Evolutionary conservation across 2,888 invertebrate species (phyloP).

Genomic region (Carabus problematicus): DNA sequence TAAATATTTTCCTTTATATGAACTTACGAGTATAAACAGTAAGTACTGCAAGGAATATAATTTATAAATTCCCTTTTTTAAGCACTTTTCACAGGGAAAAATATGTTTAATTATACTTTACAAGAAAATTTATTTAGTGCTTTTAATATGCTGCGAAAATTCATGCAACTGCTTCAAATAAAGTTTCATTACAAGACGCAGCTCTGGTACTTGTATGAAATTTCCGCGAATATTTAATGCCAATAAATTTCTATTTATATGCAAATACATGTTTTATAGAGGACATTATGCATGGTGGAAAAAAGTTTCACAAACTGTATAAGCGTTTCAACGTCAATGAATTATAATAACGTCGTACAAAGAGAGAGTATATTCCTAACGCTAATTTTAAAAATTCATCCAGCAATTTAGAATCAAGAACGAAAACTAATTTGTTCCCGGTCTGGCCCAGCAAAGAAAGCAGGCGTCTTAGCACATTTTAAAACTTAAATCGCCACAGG

Average conservation of each 20-base stretch:
- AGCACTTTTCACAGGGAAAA: too few species aligned
- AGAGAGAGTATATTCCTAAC: neutral
- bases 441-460: slow-evolving; percentile 16
- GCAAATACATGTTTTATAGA: slow-evolving; percentile 38
- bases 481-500: slow-evolving; percentile 28
- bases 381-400: neutral
- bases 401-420: slow-evolving; percentile 30
- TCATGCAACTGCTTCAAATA: slow-evolving; percentile 9
- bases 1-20: too few species aligned
- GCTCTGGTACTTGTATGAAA: slow-evolving; percentile 15
- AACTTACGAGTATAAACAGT: too few species aligned
- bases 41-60: too few species aligned
- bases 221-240: slow-evolving; percentile 29
- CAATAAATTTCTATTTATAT: slow-evolving; percentile 39
- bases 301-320: slow-evolving; percentile 23
- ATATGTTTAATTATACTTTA: too few species aligned
- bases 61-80: too few species aligned
- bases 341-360: slow-evolving; percentile 30
- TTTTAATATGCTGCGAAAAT: too few species aligned
- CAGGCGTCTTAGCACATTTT: slow-evolving; percentile 25
- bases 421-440: slow-evolving; percentile 37
- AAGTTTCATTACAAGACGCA: slow-evolving; percentile 31
- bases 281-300: slow-evolving; percentile 33
- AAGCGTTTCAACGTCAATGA: slow-evolving; percentile 28
- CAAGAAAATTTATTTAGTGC: too few species aligned